phyloP scores from a whole-genome alignment of 2,888 invertebrate genomes.

The Deilephila elpenor region DNA sequence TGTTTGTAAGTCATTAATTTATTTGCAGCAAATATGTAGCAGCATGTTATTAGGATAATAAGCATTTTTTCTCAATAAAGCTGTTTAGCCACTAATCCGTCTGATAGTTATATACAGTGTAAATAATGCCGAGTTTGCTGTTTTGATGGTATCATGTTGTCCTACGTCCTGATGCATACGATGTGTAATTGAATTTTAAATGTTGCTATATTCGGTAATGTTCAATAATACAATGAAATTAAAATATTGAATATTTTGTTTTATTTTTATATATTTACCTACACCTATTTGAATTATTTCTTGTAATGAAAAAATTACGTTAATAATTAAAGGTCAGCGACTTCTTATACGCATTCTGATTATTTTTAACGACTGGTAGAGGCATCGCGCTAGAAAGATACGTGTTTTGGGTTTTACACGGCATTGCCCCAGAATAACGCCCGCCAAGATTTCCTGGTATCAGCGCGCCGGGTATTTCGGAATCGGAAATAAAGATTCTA shows the following conservation, averaged over 20 bases:
- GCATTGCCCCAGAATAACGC: slow-evolving; percentile 80
- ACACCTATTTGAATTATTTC: slow-evolving; percentile 34
- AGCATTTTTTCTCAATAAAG: slow-evolving; percentile 30
- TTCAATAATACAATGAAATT: slow-evolving; percentile 73
- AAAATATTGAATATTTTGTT: slow-evolving; percentile 51
- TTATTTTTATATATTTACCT: slow-evolving; percentile 34
- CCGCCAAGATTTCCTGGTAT: slow-evolving; percentile 77
- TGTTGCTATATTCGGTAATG: slow-evolving; percentile 68
- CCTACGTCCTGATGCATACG: slow-evolving; percentile 46
- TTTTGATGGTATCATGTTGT: slow-evolving; percentile 47
- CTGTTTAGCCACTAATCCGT: slow-evolving; percentile 50
- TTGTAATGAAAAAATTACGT: slow-evolving; percentile 52
- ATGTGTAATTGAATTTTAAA: slow-evolving; percentile 69
- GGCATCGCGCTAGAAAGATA: slow-evolving; percentile 73
- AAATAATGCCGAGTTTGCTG: slow-evolving; percentile 46
- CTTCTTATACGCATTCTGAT: slow-evolving; percentile 74
- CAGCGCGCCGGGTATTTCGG: slow-evolving; percentile 76
- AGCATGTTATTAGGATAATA: slow-evolving; percentile 27
- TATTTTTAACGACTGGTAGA: slow-evolving; percentile 76
- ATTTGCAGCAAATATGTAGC: slow-evolving; percentile 50
- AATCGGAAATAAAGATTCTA: slow-evolving; percentile 82
- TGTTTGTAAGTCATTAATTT: slow-evolving; percentile 55
- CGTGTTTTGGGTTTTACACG: slow-evolving; percentile 77
- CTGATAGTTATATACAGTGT: slow-evolving; percentile 40
- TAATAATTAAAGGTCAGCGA: slow-evolving; percentile 72